Evolutionary conservation across 2,888 invertebrate genomes (phyloP), one percentile per base, ranked within the genome.

Genomic region (Embidobia sp.): DNA sequence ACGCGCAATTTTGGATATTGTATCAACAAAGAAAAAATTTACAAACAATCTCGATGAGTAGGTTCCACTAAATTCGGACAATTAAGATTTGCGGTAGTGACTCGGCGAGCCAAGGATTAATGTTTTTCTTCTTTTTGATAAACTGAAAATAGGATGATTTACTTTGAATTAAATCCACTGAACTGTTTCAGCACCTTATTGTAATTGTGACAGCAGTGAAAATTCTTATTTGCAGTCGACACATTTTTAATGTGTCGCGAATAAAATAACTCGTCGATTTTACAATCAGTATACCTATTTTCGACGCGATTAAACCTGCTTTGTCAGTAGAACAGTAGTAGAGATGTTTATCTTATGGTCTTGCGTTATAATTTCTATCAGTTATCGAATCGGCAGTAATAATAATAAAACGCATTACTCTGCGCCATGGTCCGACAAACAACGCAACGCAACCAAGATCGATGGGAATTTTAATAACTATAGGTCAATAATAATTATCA

Each of bases 241-340:
- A n/a, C n/a, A n/a, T n/a, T n/a, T n/a, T n/a, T n/a, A n/a, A n/a
- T n/a, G n/a, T n/a, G n/a, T n/a, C n/a, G n/a, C n/a, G n/a, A n/a
- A n/a, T n/a, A n/a, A n/a, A n/a, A n/a, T n/a, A n/a, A n/a, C n/a
- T n/a, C n/a, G n/a, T n/a, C n/a, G n/a, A n/a, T n/a, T n/a, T n/a
- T n/a, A n/a, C n/a, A n/a, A n/a, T n/a, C n/a, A n/a, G n/a, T 10
- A 18, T 13, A 15, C 22, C 44, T 33, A 22, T 46, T 35, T 61
- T 33, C 15, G 10, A 37, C 35, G 18, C 19, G 27, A 51, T 57
- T 35, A 40, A 67, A 57, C 67, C 57, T 37, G 66, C 55, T 67
- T 57, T 57, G 67, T 67, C 40, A 57, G 3, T 16, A 37, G 16
- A 67, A 67, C 57, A 57, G 67, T 67, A 67, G 67, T 67, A 29